Evolutionary conservation across 2,113 vertebrate genomes (phyloP).

Genomic region (Tinamus guttatus): DNA sequence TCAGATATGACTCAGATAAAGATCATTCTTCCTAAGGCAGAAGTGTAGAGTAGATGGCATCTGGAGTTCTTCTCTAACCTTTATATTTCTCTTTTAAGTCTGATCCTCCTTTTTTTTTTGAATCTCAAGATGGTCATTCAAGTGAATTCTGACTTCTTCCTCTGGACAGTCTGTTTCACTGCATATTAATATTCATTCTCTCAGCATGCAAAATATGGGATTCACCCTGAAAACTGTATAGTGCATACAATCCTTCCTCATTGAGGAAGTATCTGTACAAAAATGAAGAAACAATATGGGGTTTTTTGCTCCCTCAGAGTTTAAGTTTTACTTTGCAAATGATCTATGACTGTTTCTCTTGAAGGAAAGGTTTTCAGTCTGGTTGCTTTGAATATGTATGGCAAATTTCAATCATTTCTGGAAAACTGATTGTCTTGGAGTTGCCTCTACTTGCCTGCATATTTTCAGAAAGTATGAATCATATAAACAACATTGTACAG

Average conservation of each 20-base stretch:
- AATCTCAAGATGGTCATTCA: neutral
- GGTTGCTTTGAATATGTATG: constrained; percentile 13
- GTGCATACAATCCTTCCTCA: neutral
- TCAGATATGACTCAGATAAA: neutral
- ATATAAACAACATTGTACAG: constrained; percentile 19
- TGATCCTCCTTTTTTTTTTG: neutral
- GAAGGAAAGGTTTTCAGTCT: constrained; percentile 10
- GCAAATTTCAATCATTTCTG: constrained; percentile 48
- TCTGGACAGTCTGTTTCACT: neutral
- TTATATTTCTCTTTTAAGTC: neutral
- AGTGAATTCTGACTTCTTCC: neutral
- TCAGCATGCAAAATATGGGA: neutral
- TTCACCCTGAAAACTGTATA: neutral
- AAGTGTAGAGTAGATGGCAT: neutral
- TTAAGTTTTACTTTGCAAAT: neutral
- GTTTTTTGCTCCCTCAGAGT: neutral
- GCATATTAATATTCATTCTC: neutral
- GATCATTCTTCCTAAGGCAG: neutral
- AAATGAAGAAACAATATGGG: neutral
- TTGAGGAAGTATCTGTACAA: neutral
- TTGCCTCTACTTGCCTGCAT: constrained; percentile 61
- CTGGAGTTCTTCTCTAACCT: neutral
- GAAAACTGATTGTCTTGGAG: constrained; percentile 22
- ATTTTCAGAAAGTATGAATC: constrained; percentile 54
- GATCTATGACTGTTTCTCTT: neutral